Conservation (phyloP, 2,113 vertebrate species). For the Seriola rivoliana region DNA sequence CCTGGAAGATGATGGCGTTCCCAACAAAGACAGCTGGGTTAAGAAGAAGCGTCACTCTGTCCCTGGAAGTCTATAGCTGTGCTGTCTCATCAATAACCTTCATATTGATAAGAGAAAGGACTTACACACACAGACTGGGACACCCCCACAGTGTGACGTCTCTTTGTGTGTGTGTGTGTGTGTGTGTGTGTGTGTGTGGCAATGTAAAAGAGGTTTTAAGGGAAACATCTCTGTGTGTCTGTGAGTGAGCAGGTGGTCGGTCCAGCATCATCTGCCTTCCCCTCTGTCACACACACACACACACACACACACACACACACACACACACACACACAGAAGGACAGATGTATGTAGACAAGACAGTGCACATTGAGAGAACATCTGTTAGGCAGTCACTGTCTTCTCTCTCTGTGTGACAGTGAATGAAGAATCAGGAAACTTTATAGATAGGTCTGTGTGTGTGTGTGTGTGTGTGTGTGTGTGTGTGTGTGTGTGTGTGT, state of each 20-base stretch:
- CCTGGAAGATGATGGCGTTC: neutral
- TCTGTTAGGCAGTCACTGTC: constrained; percentile 18
- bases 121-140: constrained; percentile 46
- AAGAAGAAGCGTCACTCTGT: neutral
- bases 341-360: constrained; percentile 44
- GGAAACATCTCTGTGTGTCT: constrained; percentile 43
- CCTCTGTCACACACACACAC: constrained; percentile 33
- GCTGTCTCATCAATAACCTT: constrained; percentile 74
- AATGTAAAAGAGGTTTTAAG: constrained; percentile 39
- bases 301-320: constrained; percentile 30
- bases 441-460: constrained; percentile 19
- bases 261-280: constrained; percentile 57
- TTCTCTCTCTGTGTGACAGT: constrained; percentile 9
- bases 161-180: constrained; percentile 24
- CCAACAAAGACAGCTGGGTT: no score
- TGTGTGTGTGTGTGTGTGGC: constrained; percentile 34
- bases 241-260: constrained; percentile 66
- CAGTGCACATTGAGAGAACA: constrained; percentile 18
- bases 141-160: constrained; percentile 44
- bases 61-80: constrained; percentile 58
- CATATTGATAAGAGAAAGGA: constrained; percentile 60
- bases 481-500: constrained; percentile 25
- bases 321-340: constrained; percentile 8
- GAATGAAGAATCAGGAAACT: constrained; percentile 49
- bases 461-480: constrained; percentile 30